These are phyloP conservation scores for Notocelia uddmanniana DNA, from an alignment of 2,888 invertebrate species.

Conservation along the genomic window DNA sequence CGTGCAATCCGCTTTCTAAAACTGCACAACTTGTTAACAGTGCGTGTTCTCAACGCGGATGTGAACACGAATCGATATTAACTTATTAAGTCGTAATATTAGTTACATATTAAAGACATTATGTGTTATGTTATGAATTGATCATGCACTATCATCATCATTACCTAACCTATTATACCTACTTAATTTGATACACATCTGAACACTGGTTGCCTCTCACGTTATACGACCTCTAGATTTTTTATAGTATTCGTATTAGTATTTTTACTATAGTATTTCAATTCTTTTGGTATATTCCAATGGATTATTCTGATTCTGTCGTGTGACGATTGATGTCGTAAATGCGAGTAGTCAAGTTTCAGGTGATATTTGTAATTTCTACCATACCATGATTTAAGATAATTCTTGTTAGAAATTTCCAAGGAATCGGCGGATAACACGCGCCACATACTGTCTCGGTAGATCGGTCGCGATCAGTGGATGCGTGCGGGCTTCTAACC, in stretches of 20 bases:
- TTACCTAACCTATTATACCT: too few species aligned
- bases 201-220: too few species aligned
- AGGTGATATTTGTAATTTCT: neutral
- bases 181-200: too few species aligned
- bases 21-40: constrained; percentile 60
- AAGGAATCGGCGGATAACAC: constrained; percentile 46
- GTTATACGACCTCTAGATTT: neutral
- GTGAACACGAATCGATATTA: constrained; percentile 61
- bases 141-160: too few species aligned
- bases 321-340: neutral
- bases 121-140: constrained; percentile 27
- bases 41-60: constrained; percentile 80
- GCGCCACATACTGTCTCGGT: constrained; percentile 59
- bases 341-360: neutral
- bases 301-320: neutral
- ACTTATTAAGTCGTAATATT: constrained; percentile 55
- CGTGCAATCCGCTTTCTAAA: constrained; percentile 81
- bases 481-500: constrained; percentile 64
- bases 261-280: too few species aligned
- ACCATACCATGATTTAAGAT: neutral
- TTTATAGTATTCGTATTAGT: too few species aligned
- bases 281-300: neutral
- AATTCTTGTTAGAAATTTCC: constrained; percentile 34
- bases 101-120: constrained; percentile 37
- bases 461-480: constrained; percentile 49